phyloP scores from a whole-genome alignment of 2,888 invertebrate genomes.

The Trimorus sp. region DNA sequence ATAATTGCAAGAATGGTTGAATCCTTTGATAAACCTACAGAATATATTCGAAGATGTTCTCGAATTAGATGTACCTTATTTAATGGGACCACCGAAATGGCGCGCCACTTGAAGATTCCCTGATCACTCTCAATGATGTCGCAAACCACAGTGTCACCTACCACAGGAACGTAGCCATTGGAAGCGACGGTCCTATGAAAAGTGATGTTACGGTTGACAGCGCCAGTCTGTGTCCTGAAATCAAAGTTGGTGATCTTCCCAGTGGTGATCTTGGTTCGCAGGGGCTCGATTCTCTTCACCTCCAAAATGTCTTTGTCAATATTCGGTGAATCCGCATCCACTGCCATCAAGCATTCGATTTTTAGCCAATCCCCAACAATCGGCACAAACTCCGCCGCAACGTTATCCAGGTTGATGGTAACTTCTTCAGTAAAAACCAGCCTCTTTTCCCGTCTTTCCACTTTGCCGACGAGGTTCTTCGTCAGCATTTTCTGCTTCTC shows the following conservation, averaged over 20 bases:
- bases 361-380: constrained; percentile 87
- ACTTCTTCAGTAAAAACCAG: constrained; percentile 83
- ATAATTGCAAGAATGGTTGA: too few species aligned
- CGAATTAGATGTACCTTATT: too few species aligned
- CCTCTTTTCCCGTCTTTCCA: constrained; percentile 80
- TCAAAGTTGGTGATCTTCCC: constrained; percentile 83
- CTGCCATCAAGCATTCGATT: constrained; percentile 85
- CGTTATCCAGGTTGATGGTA: constrained; percentile 85
- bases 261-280: constrained; percentile 83
- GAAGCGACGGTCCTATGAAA: constrained; percentile 85
- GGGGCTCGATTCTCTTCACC: constrained; percentile 84
- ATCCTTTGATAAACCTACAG: too few species aligned
- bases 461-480: constrained; percentile 80
- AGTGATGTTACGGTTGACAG: constrained; percentile 84
- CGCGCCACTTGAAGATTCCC: constrained; percentile 84
- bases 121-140: constrained; percentile 90
- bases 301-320: constrained; percentile 84
- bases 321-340: constrained; percentile 83
- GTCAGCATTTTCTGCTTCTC: constrained; percentile 67
- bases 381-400: constrained; percentile 86
- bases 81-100: constrained; percentile 82
- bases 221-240: constrained; percentile 80
- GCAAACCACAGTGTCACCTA: constrained; percentile 85
- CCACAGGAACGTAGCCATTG: constrained; percentile 83
- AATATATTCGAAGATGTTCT: too few species aligned